Base-by-base conservation (phyloP, 2,888 invertebrate species). In the Drosophila koepferae region DNA sequence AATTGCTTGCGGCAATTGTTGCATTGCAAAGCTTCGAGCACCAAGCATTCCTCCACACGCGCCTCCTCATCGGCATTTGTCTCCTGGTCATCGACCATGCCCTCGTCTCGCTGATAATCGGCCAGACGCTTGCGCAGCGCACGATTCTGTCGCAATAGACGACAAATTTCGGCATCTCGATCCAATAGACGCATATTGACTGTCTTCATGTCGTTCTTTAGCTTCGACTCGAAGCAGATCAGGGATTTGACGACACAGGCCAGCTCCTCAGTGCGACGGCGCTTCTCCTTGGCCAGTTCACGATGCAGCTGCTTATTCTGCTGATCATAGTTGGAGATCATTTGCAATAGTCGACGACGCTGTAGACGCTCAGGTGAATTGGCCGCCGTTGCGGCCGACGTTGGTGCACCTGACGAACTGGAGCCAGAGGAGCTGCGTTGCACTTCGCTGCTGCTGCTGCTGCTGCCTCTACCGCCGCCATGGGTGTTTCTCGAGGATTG, bases 201-300 rank as follows among this genome's bases (percentile, higher is more conserved):
- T 38, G 90, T 74, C 77, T 93, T 93, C 90, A 93, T 93, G 75
- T 93, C 93, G 48, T 81, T 89, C 76, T 92, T 92, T 12, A 93
- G 81, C 67, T 93, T 93, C 40, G 93, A 89, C 72, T 93, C 93
- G 74, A 93, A 92, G 54, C 91, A 91, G 16, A 93, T 71, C 48
- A 93, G 80, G 31, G 93, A 93, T 68, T 93, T 93, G 41, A 93
- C 91, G n/a, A 93, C 92, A 72, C 91, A 91, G 49, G 93, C 90
- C 49, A 93, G 77, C 71, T 93, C 93, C 65, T 92, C 93, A 58
- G 87, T 90, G 58, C 93, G 92, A 1, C 92, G 90, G 12, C 91
- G 89, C 65, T 92, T 92, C 75, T 93, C 93, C 73, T 91, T 92
- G 79, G 91, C 91, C 74, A 93, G 69, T 61, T 93, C 93, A 23